phyloP scores from a whole-genome alignment of 1,140 invertebrate genomes.

The Lordiphosa clarofinis region DNA sequence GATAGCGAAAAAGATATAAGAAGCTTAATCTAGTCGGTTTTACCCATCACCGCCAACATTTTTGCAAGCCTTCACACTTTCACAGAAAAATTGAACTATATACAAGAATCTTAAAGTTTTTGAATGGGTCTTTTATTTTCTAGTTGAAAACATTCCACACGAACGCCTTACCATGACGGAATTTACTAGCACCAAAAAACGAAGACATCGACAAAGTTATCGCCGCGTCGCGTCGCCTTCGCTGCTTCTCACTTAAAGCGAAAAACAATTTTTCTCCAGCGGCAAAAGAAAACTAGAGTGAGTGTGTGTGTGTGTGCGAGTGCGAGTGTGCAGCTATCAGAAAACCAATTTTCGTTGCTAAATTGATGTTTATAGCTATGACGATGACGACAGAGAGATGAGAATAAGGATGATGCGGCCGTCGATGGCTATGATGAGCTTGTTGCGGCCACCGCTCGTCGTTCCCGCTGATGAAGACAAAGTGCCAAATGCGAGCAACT shows the following conservation, averaged over 20 bases:
- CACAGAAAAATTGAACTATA: too few species aligned
- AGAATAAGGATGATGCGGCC: conserved; percentile 54
- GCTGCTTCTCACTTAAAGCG: conserved; percentile 68
- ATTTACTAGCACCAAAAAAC: conserved; percentile 44
- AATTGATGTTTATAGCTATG: conserved; percentile 77
- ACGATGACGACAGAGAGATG: conserved; percentile 54
- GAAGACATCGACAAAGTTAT: conserved; percentile 42
- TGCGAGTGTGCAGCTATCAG: conserved; percentile 56
- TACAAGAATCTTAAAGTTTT: conserved; percentile 15
- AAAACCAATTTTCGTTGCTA: conserved; percentile 76
- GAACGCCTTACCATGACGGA: conserved; percentile 54
- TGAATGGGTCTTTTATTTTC: conserved; percentile 14
- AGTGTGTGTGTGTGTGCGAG: conserved; percentile 21
- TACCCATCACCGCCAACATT: too few species aligned
- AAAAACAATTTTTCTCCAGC: conserved; percentile 73
- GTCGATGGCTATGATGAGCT: conserved; percentile 70
- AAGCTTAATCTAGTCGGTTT: too few species aligned
- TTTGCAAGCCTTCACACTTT: too few species aligned
- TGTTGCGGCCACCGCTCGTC: conserved; percentile 51
- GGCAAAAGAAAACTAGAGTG: conserved; percentile 11
- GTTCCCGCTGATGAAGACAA: conserved; percentile 61
- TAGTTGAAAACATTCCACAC: conserved; percentile 64
- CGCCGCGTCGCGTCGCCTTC: conserved; percentile 19
- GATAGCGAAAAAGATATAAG: too few species aligned
- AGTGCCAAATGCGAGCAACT: conserved; percentile 69